A percentile compares a stretch with the other conserved stretches of the same genome.
These are phyloP conservation scores for Nymphicus hollandicus DNA, from an alignment of 2,113 vertebrate species.

Conservation along the genomic window DNA sequence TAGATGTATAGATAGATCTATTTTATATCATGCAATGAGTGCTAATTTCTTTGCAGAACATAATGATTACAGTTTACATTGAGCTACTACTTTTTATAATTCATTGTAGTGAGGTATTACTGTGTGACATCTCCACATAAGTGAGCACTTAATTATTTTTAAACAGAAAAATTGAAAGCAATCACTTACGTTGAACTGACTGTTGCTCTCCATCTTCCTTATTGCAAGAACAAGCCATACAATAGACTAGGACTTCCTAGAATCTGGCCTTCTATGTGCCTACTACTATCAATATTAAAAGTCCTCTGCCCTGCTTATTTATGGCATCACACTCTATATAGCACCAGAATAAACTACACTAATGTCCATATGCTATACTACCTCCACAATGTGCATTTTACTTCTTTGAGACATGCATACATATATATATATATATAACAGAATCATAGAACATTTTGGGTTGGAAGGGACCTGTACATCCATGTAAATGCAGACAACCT, in stretches of 20 bases:
- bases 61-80: constrained; percentile 23
- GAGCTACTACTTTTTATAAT: constrained; percentile 49
- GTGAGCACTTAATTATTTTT: constrained; percentile 26
- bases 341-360: not conserved
- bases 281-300: not conserved
- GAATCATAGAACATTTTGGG: not conserved
- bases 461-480: not conserved
- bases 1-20: constrained; percentile 53
- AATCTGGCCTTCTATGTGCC: not conserved
- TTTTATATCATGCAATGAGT: constrained; percentile 13
- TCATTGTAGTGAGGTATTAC: constrained; percentile 13
- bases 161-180: constrained; percentile 22
- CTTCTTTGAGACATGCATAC: not conserved
- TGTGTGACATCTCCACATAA: not conserved
- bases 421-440: no score
- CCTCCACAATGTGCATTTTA: not conserved
- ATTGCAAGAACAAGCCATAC: not conserved
- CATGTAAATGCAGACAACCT: not conserved
- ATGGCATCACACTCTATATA: not conserved
- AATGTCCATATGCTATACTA: not conserved
- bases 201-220: not conserved
- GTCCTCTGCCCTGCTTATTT: not conserved
- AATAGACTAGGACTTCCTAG: not conserved
- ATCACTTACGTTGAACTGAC: not conserved
- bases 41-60: constrained; percentile 33